Evolutionary conservation across 1,140 invertebrate genomes (phyloP), one percentile per base, ranked within the genome.

Genomic region (Macrobrachium nipponense): DNA sequence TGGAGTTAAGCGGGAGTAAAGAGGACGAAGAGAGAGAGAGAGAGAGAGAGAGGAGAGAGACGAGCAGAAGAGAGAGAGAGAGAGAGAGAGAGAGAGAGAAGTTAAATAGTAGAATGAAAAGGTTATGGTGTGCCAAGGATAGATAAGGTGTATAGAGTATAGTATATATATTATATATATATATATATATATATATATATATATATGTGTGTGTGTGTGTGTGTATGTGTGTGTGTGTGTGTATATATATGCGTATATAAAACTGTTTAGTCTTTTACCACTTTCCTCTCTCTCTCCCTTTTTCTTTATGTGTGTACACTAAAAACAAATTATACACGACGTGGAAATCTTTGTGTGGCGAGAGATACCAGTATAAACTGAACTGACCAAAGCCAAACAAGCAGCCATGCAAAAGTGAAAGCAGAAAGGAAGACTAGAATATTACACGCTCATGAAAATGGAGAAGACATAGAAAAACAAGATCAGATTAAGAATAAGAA

Each of bases 121-220:
- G 51, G 18, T 27, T 17, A 18, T 8, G 51, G n/a, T 27, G 12
- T 27, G 12, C n/a, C 0, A 5, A 60, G 20, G 23, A 20, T 60
- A 60, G 7, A 60, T 59, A n/a, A 78, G 18, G n/a, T 78, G 15
- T 23, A 60, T 66, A 66, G 5, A 66, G n/a, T 66, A 66, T 66
- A 66, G n/a, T 66, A 66, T 66, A 66, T 66, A 66, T 66, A 66
- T 17, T 70, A 23, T 70, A 23, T 27, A 20, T 70, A 70, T 70
- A 70, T 70, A 70, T 70, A 70, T 70, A 23, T 23, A 23, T 70
- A 23, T 70, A 23, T 70, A 7, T 70, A 23, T 70, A 23, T 20
- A 68, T 68, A 20, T 68, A 68, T 68, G 14, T 68, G 23, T 68
- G 14, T 68, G 14, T 68, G 14, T 68, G 23, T 68, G 23, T 68